A percentile compares a stretch with the other conserved stretches of the same genome.
phyloP scores from a whole-genome alignment of 2,888 invertebrate species.

The Coenonympha arcania region DNA sequence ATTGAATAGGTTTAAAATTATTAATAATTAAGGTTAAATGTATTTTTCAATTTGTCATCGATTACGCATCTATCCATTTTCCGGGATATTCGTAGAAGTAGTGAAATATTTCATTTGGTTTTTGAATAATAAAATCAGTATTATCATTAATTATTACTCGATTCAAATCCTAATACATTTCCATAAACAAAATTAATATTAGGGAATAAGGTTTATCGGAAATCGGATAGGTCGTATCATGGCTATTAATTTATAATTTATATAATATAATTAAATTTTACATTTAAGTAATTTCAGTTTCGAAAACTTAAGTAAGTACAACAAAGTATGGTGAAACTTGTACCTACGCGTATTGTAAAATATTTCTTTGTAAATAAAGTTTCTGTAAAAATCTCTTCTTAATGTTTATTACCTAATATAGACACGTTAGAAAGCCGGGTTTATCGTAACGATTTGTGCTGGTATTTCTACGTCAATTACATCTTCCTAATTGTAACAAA shows the following conservation, averaged over 20 bases:
- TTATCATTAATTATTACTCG: background rate
- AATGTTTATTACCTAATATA: background rate
- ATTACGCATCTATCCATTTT: conserved; percentile 6
- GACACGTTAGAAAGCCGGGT: background rate
- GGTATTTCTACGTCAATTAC: too few species aligned
- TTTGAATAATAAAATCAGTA: background rate
- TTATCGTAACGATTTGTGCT: too few species aligned
- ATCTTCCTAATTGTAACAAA: conserved; percentile 1
- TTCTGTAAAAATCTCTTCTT: conserved; percentile 33
- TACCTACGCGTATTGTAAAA: conserved; percentile 58
- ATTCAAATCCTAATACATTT: background rate
- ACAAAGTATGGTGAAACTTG: conserved; percentile 28
- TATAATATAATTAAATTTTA: background rate
- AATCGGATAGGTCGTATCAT: background rate
- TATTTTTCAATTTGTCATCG: conserved; percentile 15
- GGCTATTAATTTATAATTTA: conserved; percentile 8
- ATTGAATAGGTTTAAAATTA: conserved; percentile 26
- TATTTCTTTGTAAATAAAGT: conserved; percentile 72
- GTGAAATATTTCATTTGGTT: background rate
- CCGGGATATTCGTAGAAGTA: background rate
- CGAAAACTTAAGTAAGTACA: too few species aligned
- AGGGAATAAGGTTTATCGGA: conserved; percentile 10
- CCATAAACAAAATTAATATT: too few species aligned
- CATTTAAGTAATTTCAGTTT: conserved; percentile 12
- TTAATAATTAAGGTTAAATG: conserved; percentile 18